A percentile compares a stretch with the other conserved stretches of the same genome.
Conservation (phyloP, 2,797 vertebrate genomes). For the Hydrolagus colliei region DNA sequence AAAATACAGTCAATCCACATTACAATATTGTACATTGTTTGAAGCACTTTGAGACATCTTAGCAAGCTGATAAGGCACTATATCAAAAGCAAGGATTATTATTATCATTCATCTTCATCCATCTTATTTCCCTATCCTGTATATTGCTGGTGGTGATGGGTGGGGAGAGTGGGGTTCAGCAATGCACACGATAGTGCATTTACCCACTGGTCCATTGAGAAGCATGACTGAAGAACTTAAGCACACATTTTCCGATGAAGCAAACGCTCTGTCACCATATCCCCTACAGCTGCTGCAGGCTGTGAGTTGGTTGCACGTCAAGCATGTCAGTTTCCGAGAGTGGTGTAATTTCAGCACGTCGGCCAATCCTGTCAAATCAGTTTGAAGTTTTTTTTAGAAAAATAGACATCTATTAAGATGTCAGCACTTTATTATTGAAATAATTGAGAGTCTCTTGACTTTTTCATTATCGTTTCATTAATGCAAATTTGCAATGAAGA, state of each 20-base stretch:
- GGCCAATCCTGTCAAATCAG: neutral
- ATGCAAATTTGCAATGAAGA: conserved; percentile 22
- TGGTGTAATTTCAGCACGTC: neutral
- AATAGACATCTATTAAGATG: conserved; percentile 10
- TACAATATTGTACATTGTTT: no score
- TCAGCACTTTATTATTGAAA: conserved; percentile 15
- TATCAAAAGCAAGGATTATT: no score
- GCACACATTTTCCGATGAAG: neutral
- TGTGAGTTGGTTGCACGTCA: neutral
- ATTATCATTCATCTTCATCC: no score
- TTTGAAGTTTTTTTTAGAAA: neutral
- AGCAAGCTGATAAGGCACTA: no score
- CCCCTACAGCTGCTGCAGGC: neutral
- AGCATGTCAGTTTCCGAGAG: neutral
- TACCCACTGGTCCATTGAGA: neutral
- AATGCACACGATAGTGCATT: neutral
- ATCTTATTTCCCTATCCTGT: no score
- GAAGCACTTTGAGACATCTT: no score
- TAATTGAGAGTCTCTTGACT: conserved; percentile 25
- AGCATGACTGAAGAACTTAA: neutral
- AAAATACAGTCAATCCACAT: no score
- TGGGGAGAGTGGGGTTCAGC: no score
- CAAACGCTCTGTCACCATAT: neutral
- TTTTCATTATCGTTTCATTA: conserved; percentile 11
- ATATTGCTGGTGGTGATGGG: no score